Evolutionary conservation across 2,888 invertebrate species (phyloP), one percentile per base, ranked within the genome.

Genomic region (Xestia ashworthii): DNA sequence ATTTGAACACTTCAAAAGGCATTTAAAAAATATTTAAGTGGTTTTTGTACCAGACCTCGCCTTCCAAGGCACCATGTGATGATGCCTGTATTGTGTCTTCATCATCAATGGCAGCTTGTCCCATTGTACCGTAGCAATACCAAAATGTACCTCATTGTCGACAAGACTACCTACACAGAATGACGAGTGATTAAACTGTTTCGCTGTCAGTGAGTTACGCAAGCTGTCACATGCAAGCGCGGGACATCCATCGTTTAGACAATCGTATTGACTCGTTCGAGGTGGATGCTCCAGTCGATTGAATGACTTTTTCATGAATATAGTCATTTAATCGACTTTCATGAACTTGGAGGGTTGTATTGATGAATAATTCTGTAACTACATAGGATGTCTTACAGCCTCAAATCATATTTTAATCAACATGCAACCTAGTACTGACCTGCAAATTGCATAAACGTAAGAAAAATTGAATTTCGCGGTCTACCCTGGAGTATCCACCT

Each of bases 201-300:
- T 50, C n/a, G 44, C 58, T 65, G 58, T 41, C n/a, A 71, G 68
- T 53, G 46, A 68, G 44, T 41, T 67, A 38, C 44, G 38, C 53
- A 62, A 80, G 60, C 66, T 67, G 72, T 71, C 71, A 80, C 41
- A 60, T 44, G 46, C 80, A 67, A 53, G 44, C 50, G 14, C 2
- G 38, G 41, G 41, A 32, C 6, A 69, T 64, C 46, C 44, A 64
- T 78, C 64, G 22, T 55, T 78, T 64, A 38, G 25, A 38, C 68
- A 64, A 64, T 64, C 32, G 48, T n/a, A 70, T 58, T 65, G 53
- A 38, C 60, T 50, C 32, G 16, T 46, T 46, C 3, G 32, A 32
- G 32, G 32, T 32, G 32, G 32, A 32, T 32, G 32, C 3, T 32
- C 32, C 32, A 32, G 32, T 32, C 32, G 32, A 32, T 32, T 32